Conservation (phyloP, 2,797 vertebrate species). For the Harpagifer antarcticus region DNA sequence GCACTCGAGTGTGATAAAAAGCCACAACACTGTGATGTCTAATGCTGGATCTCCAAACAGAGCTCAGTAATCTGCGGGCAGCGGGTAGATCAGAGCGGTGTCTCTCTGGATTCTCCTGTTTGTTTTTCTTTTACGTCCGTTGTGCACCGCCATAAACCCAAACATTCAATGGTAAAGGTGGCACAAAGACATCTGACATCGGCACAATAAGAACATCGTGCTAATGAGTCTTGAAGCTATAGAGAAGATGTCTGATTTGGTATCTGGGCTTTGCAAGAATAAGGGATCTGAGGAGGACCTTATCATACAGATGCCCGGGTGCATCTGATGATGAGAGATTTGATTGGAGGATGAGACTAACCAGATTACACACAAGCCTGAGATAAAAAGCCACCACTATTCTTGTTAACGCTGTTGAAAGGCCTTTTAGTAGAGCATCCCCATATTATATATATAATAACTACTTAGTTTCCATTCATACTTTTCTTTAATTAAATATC, state of each 20-base stretch:
- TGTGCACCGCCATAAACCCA: conserved; percentile 66
- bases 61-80: conserved; percentile 62
- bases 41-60: conserved; percentile 53
- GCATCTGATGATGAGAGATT: conserved; percentile 26
- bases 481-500: neutral
- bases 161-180: conserved; percentile 71
- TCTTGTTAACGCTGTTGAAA: too few species aligned
- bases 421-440: too few species aligned
- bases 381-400: neutral
- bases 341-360: neutral
- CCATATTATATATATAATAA: too few species aligned
- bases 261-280: conserved; percentile 22
- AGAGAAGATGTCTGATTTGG: conserved; percentile 24
- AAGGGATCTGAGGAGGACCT: conserved; percentile 29
- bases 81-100: conserved; percentile 60
- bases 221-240: conserved; percentile 49
- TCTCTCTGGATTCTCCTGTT: conserved; percentile 58
- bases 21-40: conserved; percentile 46
- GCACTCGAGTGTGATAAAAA: conserved; percentile 27
- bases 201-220: conserved; percentile 55
- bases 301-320: conserved; percentile 39
- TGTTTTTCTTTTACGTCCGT: conserved; percentile 54
- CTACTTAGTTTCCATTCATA: neutral
- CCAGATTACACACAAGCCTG: neutral
- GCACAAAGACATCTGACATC: conserved; percentile 46